These are phyloP conservation scores for Agrilus mali DNA, from an alignment of 2,888 invertebrate species.

Conservation along the genomic window DNA sequence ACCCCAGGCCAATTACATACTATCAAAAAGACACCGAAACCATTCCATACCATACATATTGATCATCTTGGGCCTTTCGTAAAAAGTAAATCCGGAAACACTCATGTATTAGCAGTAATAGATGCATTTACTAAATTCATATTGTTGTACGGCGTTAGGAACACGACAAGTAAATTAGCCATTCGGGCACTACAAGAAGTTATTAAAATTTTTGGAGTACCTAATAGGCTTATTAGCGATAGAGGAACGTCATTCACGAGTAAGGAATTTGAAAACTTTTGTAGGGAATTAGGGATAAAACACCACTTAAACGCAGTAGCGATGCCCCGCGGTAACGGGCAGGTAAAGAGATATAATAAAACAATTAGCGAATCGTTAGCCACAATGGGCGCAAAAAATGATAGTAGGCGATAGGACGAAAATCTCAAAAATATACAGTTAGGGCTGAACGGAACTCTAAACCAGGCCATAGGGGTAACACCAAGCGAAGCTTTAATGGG, in stretches of 20 bases:
- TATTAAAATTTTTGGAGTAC: slow-evolving; percentile 6
- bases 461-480: slow-evolving; percentile 2
- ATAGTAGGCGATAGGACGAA: no score
- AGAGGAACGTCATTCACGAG: slow-evolving; percentile 2
- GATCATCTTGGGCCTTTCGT: slow-evolving; percentile 7
- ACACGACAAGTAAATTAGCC: not conserved
- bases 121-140: no score
- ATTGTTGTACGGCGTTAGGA: not conserved
- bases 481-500: slow-evolving; percentile 10
- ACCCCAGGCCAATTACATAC: slow-evolving; percentile 12
- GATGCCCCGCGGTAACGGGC: no score
- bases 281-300: slow-evolving; percentile 2
- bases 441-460: no score
- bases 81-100: slow-evolving; percentile 1
- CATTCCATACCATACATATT: slow-evolving; percentile 8
- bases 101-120: slow-evolving; percentile 4
- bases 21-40: slow-evolving; percentile 4
- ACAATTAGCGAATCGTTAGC: no score
- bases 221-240: slow-evolving; percentile 4
- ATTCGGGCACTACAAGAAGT: slow-evolving; percentile 3
- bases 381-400: no score
- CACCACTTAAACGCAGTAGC: no score
- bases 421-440: no score
- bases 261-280: slow-evolving; percentile 6
- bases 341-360: no score